Base-by-base conservation (phyloP, 2,797 vertebrate genomes). In the Megaceryle alcyon region DNA sequence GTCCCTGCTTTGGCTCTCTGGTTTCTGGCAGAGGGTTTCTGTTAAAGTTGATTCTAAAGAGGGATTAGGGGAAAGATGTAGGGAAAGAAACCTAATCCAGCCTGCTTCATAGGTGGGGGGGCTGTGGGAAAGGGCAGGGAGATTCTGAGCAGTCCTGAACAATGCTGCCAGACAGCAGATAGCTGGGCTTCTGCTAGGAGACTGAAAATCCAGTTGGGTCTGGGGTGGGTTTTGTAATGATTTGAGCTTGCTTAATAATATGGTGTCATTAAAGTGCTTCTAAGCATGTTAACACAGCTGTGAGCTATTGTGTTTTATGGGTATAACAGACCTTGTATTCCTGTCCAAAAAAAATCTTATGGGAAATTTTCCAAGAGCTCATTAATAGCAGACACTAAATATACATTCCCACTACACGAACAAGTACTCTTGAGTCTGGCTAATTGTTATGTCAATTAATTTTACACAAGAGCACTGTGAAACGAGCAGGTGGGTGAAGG, bases 321-420 rank as follows among this genome's bases (percentile, higher is more conserved):
- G 26, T 76, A 79, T 35, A 94, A 60, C 60, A 49, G 64, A 64
- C 60, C 77, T 83, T 88, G 81, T 72, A 80, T 88, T 82, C 73
- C 73, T 91, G 81, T 85, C 64, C 3, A 2, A 65, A 86, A 86
- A 77, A 93, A 86, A 76, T 60, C 84, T 82, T 83, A 51, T 12
- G 90, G 94, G 92, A 94, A 76, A 51, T 80, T 68, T 91, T 94
- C 84, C 72, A 92, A 88, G 84, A 83, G 73, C 77, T 94, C 77
- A 72, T 86, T 92, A 88, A 76, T 91, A 86, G 59, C 81, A 71
- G 87, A 72, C 39, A 22, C 90, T 94, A 91, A 92, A 80, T 92
- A 76, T 59, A 82, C 65, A 56, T 91, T 68, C 26, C 44, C 35
- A 11, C 76, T 79, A 63, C 66, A 79, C 44, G 83, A 78, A 41